phyloP scores from a whole-genome alignment of 2,797 vertebrate species.

The Octomys mimax region DNA sequence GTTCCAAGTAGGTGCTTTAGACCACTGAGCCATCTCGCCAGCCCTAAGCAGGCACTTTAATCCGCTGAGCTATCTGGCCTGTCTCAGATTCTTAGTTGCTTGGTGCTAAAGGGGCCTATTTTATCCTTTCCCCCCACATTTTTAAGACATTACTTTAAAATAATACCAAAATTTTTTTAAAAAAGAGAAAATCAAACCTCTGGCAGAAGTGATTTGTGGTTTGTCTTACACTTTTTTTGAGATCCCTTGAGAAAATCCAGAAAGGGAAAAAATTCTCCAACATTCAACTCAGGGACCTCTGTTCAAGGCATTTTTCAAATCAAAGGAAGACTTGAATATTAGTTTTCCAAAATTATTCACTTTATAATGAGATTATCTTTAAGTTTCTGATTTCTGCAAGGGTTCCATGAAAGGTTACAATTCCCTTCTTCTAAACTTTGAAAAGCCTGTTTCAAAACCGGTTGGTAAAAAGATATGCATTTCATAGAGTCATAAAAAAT shows the following conservation, averaged over 20 bases:
- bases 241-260: constrained; percentile 29
- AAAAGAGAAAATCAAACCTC: background rate
- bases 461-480: constrained; percentile 64
- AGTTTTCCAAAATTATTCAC: constrained; percentile 56
- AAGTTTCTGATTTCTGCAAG: constrained; percentile 40
- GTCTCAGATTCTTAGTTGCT: background rate
- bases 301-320: constrained; percentile 54
- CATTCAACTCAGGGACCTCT: constrained; percentile 33
- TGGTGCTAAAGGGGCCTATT: background rate
- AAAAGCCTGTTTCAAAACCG: constrained; percentile 50
- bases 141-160: constrained; percentile 32
- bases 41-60: too few relatives aligned
- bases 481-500: constrained; percentile 72
- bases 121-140: background rate
- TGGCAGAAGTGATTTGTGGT: constrained; percentile 43
- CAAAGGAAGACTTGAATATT: constrained; percentile 44
- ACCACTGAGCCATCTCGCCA: too few relatives aligned
- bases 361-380: constrained; percentile 56
- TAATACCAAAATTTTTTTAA: background rate
- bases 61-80: background rate
- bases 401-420: background rate
- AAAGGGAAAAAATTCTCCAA: background rate
- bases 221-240: background rate
- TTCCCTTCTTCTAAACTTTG: constrained; percentile 18
- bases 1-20: too few relatives aligned